These are phyloP conservation scores for Uloborus diversus DNA, from an alignment of 1,140 invertebrate genomes.

Conservation along the genomic window DNA sequence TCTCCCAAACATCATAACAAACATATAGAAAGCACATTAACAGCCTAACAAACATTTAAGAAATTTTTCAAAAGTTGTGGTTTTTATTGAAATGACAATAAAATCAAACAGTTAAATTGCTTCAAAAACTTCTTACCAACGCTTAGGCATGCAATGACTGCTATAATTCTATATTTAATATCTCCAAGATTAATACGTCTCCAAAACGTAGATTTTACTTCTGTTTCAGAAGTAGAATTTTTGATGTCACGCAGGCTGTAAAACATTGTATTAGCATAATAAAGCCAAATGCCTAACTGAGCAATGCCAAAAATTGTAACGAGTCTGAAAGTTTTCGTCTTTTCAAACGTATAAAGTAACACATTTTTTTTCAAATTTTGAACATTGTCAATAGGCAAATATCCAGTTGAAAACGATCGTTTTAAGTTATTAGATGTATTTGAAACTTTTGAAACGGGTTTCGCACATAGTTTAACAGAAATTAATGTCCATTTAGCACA, in stretches of 20 bases:
- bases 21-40: neutral
- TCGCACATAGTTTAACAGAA: no score
- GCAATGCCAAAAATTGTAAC: conserved; percentile 21
- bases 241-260: conserved; percentile 5
- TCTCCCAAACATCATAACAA: no score
- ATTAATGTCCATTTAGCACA: no score
- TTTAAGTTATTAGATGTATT: neutral
- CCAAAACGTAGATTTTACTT: neutral
- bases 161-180: neutral
- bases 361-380: conserved; percentile 2
- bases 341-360: conserved; percentile 19
- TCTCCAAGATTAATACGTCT: conserved; percentile 8
- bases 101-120: neutral
- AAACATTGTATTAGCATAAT: conserved; percentile 13
- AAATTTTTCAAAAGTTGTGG: no score
- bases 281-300: conserved; percentile 15
- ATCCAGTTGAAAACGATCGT: neutral
- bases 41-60: neutral
- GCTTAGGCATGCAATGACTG: neutral
- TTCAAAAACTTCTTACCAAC: conserved; percentile 20
- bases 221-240: neutral
- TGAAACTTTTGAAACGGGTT: no score
- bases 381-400: conserved; percentile 27
- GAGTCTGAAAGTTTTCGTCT: neutral
- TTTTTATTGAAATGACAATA: neutral